These are phyloP conservation scores for Pollenia labialis DNA, from an alignment of 2,888 invertebrate species.

Conservation along the genomic window DNA sequence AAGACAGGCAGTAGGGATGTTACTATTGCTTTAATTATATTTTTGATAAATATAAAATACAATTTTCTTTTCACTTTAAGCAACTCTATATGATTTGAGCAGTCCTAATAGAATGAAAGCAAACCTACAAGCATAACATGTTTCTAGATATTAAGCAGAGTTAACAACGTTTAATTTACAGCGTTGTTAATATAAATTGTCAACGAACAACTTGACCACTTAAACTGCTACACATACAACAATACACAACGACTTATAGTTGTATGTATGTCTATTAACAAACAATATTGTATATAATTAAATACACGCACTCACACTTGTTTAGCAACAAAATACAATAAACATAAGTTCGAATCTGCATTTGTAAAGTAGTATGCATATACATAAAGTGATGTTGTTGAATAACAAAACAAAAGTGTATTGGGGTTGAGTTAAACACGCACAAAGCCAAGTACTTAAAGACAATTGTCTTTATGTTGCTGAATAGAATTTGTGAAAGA, in stretches of 20 bases:
- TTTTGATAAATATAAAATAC: not conserved
- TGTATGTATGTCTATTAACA: constrained; percentile 1
- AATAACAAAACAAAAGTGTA: constrained; percentile 4
- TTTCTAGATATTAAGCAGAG: constrained; percentile 67
- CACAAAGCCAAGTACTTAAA: not conserved
- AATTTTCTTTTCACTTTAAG: not conserved
- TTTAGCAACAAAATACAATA: not conserved
- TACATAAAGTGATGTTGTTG: not conserved
- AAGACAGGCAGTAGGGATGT: not conserved
- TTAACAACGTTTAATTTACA: constrained; percentile 73
- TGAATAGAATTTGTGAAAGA: no score
- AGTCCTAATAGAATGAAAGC: constrained; percentile 17
- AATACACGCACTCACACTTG: constrained; percentile 28
- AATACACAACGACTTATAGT: constrained; percentile 25
- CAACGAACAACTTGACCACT: constrained; percentile 67
- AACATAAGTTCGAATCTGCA: constrained; percentile 21
- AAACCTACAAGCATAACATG: constrained; percentile 10
- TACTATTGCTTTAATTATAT: not conserved
- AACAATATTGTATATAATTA: constrained; percentile 57
- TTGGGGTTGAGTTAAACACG: constrained; percentile 32
- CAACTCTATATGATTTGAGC: not conserved
- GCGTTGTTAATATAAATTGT: constrained; percentile 73
- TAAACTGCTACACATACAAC: constrained; percentile 27
- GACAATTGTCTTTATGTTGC: not conserved
- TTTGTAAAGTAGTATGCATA: not conserved